These are phyloP conservation scores for Cyclina sinensis DNA, from an alignment of 1,140 invertebrate genomes.

Conservation along the genomic window DNA sequence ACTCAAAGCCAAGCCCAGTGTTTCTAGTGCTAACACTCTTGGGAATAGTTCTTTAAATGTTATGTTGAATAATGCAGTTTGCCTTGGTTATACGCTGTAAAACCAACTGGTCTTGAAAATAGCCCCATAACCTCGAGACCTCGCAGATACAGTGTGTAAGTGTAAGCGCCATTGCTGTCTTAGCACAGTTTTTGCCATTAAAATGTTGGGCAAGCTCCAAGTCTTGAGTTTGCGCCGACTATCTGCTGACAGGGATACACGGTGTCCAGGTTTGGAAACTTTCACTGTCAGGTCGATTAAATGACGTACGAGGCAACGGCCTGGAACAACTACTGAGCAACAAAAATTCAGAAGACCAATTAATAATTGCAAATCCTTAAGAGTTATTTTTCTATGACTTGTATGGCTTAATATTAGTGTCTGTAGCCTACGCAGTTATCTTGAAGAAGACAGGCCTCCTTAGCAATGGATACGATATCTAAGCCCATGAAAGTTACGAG, in stretches of 20 bases:
- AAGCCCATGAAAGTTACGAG: background rate
- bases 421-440: background rate
- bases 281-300: conserved; percentile 59
- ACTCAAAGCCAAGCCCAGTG: background rate
- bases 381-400: background rate
- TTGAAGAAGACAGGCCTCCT: background rate
- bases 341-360: conserved; percentile 60
- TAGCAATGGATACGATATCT: background rate
- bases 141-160: conserved; percentile 53
- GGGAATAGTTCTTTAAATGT: conserved; percentile 63
- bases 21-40: conserved; percentile 51
- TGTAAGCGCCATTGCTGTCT: background rate
- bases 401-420: background rate
- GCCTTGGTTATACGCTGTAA: conserved; percentile 16
- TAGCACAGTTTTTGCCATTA: conserved; percentile 24
- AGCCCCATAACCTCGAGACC: background rate
- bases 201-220: conserved; percentile 53
- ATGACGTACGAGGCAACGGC: conserved; percentile 43
- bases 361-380: conserved; percentile 50
- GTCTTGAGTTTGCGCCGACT: conserved; percentile 14
- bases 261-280: conserved; percentile 48
- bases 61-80: background rate
- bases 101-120: conserved; percentile 42
- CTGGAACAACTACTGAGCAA: conserved; percentile 51
- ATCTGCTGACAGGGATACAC: conserved; percentile 27